Conservation (phyloP, 2,797 vertebrate species). For the Phaenicophaeus curvirostris region DNA sequence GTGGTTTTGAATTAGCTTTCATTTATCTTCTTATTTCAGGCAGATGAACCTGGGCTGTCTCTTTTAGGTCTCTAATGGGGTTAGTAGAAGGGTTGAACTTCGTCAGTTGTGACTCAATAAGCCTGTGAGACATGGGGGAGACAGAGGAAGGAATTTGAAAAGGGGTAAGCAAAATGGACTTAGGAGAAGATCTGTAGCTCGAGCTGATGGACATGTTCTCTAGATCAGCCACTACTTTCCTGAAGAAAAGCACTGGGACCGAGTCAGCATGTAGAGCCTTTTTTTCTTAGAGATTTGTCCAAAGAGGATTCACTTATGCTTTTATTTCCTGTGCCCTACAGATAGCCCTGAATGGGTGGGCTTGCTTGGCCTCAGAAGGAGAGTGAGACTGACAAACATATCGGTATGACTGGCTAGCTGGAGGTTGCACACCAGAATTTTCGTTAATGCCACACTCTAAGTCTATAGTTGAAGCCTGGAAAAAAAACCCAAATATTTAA, state of each 20-base stretch:
- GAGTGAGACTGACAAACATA: fast-evolving
- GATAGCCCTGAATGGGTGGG: neutral
- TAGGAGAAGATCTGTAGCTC: neutral
- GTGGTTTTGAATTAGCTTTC: slow-evolving; percentile 21
- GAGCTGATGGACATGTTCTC: neutral
- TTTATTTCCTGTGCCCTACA: neutral
- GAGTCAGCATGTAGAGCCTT: fast-evolving
- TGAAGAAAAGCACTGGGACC: neutral
- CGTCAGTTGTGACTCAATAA: neutral
- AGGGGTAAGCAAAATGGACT: neutral
- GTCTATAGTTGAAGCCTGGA: neutral
- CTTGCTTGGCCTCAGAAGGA: neutral
- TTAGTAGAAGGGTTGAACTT: neutral
- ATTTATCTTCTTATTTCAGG: neutral
- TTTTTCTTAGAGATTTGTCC: neutral
- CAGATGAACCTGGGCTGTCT: neutral
- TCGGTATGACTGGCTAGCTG: fast-evolving
- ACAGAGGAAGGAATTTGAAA: neutral
- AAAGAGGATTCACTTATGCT: neutral
- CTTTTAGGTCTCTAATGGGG: neutral
- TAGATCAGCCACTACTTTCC: neutral
- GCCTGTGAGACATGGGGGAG: neutral
- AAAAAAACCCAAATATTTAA: neutral
- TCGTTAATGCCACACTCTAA: fast-evolving
- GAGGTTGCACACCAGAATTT: neutral